Base-by-base conservation (phyloP, 2,797 vertebrate genomes). In the Zenarchopterus dispar region DNA sequence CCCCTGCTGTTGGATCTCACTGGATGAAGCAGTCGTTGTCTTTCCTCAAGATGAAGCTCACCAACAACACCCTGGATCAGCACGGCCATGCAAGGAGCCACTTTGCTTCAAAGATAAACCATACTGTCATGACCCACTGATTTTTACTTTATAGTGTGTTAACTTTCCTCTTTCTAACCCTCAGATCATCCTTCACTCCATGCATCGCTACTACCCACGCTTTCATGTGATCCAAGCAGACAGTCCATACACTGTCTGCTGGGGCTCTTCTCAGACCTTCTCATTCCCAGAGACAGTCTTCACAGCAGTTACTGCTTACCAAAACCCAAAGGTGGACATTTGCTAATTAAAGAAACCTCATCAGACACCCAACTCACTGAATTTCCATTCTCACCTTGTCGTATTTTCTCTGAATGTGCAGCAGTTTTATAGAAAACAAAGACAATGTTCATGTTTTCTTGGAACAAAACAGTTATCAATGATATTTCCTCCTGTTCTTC, bases 31-130 rank as follows among this genome's bases (percentile, higher is more conserved):
- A 96, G 62, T 58, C 94, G 0, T 70, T 96, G 36, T 94, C 95
- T 47, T 97, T 97, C 78, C 95, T 95, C 42, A 96, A 96, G 44
- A 84, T 96, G 75, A 97, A 97, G 77, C 94, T 97, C 74, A 97
- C 96, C 44, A 97, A 97, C 92, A 96, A 97, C 89, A 95, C 94
- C 0, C 70, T 96, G 74, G 95, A 97, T 72, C 95, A 97, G 58
- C 94, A 96, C 0, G 95, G 96, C 16, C 94, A 97, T 5, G 96
- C 96, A 82, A 87, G 91, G 10, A 24, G 0, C 4, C 0, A 0
- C 0, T n/a, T 8, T 17, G 1, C 17, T 54, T 3, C 36, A 17
- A 23, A 48, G 21, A 4, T 21, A 2, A 41, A 46, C 17, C 8
- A 16, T 13, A 24, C 23, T 2, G 6, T 39, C 22, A 6, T 4